Percentiles rank a stretch among this genome's conserved stretches.
Conservation (phyloP, 2,113 vertebrate genomes). For the Agapornis roseicollis region DNA sequence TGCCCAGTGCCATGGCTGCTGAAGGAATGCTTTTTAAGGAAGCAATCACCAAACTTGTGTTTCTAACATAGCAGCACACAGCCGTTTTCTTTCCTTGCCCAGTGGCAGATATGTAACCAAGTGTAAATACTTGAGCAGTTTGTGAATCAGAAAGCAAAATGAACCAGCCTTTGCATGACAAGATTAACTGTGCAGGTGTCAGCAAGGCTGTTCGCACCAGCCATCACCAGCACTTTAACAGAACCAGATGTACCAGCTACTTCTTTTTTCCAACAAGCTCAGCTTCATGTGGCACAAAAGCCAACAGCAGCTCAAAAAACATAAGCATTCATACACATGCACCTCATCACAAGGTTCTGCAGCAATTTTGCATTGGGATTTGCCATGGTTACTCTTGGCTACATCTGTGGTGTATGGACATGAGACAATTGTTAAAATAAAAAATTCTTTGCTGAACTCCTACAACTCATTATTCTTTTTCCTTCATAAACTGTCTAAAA, state of each 20-base stretch:
- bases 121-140: neutral
- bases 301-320: neutral
- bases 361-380: neutral
- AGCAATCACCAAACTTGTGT: fast-evolving
- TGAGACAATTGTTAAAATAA: neutral
- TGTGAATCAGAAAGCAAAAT: neutral
- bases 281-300: neutral
- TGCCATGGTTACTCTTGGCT: neutral
- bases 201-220: neutral
- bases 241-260: neutral
- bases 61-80: neutral
- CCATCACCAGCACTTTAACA: neutral
- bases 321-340: neutral
- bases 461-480: neutral
- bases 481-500: neutral
- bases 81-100: neutral
- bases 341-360: neutral
- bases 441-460: neutral
- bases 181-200: neutral
- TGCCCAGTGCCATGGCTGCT: neutral
- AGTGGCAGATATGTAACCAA: neutral
- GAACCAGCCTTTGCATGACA: neutral
- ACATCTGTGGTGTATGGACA: neutral
- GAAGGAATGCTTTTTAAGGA: neutral
- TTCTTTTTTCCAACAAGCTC: neutral